Conservation (phyloP, 2,797 vertebrate species). For the Triplophysa yarkandensis region DNA sequence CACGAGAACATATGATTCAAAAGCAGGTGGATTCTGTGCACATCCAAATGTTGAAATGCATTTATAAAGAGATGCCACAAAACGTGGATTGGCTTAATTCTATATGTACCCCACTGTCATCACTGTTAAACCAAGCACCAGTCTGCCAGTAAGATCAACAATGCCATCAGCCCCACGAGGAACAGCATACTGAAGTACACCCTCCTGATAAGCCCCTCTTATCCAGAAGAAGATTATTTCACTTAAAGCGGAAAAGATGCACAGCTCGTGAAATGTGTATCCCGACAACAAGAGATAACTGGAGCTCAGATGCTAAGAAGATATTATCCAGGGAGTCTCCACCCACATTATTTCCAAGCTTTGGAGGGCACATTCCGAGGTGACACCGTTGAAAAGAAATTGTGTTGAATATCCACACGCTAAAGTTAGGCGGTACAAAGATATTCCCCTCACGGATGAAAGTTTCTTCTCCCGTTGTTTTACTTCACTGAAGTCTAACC, state of each 20-base stretch:
- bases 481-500: slow-evolving; percentile 37
- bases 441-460: neutral
- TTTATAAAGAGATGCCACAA: neutral
- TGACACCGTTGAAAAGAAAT: slow-evolving; percentile 10
- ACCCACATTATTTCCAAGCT: neutral
- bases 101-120: neutral
- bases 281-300: slow-evolving; percentile 22
- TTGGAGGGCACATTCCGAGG: neutral
- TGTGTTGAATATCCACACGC: slow-evolving; percentile 13
- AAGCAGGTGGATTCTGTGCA: neutral
- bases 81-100: neutral
- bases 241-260: slow-evolving; percentile 2
- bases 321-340: slow-evolving; percentile 1
- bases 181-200: neutral
- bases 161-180: neutral
- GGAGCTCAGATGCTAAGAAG: slow-evolving; percentile 5
- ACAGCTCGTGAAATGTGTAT: neutral
- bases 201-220: neutral
- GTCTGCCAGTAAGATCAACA: neutral
- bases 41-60: neutral
- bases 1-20: slow-evolving; percentile 15
- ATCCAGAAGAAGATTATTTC: slow-evolving; percentile 7
- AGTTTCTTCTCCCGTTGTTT: slow-evolving; percentile 20
- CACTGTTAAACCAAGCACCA: neutral
- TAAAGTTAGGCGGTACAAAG: slow-evolving; percentile 8